Evolutionary conservation across 2,888 invertebrate genomes (phyloP), one percentile per base, ranked within the genome.

Genomic region (Euplagia quadripunctaria): DNA sequence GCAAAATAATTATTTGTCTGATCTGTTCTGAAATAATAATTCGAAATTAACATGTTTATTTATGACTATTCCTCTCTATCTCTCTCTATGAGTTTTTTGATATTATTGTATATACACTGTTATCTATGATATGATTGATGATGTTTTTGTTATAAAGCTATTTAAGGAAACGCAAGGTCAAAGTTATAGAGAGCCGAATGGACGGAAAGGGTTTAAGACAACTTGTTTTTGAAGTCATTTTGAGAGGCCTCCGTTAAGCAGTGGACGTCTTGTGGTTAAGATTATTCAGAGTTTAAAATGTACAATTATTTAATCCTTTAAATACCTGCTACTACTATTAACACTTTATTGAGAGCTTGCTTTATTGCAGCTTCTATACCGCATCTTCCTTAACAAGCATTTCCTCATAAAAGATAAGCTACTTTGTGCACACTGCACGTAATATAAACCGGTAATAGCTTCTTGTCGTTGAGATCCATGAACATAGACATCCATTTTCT

Each of bases 401-500:
- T 61, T 61, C 14, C 31, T 31, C 31, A 14, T 31, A 7, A 61
- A 61, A 31, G 20, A 31, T 31, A 31, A 61, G 31, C 6, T 69
- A 61, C 17, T 46, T 17, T 31, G 61, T 31, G 16, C 31, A 49
- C 43, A 17, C 46, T 61, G 61, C 20, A 61, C 46, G 46, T 61
- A 46, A 69, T 43, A 17, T 67, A 52, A 51, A 43, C 58, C 63
- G 43, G 75, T 75, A 78, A 82, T 74, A 74, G 42, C 20, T 64
- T 77, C 74, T 70, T 58, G 61, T 75, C 72, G 71, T 67, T 71
- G 80, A 64, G 31, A 51, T 0, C 16, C n/a, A 31, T 74, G 77
- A 79, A 84, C 69, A 61, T 68, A n/a, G 73, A 49, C 76, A n/a
- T 68, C 76, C 68, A 82, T 83, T 85, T 78, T 75, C 78, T 67